Evolutionary conservation across 2,888 invertebrate species (phyloP), one percentile per base, ranked within the genome.

Genomic region (Trilocha varians): DNA sequence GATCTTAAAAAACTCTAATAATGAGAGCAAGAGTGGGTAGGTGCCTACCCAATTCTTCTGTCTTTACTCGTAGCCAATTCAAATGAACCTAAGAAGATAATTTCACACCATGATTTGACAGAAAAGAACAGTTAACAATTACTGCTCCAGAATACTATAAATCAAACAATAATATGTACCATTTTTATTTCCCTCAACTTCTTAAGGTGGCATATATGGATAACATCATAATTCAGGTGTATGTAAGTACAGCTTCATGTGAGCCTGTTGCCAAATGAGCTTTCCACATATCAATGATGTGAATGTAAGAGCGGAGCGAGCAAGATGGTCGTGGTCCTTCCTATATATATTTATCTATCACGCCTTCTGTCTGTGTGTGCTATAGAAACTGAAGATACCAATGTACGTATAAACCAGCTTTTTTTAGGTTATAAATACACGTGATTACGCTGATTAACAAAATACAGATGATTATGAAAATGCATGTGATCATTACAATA

Each of bases 271-370:
- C 66, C 61, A 50, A 53, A 65, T 67, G 65, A 64, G 61, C 63
- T 55, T 50, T 42, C 55, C 52, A 48, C 51, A 25, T 57, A 57
- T 57, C 46, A 35, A 52, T 48, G 50, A 42, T 43, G 45, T 44
- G 43, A 53, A 57, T 65, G 63, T 50, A 73, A 74, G 62, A 65
- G 78, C 73, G 78, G 78, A 70, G 77, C 70, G 78, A 83, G 84
- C 84, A 85, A 84, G 83, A 78, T 85, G 83, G 84, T 82, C 83
- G 70, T 71, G 75, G 72, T 75, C 74, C 68, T 72, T 63, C 62
- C 69, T 64, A 66, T 64, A 11, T n/a, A n/a, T 73, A 60, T 70
- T 66, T 70, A 53, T 74, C 57, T 73, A 54, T 71, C 59, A 70
- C 67, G 62, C 66, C 70, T 71, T 66, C 47, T 67, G 57, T 65